Evolutionary conservation across 2,113 vertebrate species (phyloP).

Genomic region (Rhinopomastus cyanomelas): DNA sequence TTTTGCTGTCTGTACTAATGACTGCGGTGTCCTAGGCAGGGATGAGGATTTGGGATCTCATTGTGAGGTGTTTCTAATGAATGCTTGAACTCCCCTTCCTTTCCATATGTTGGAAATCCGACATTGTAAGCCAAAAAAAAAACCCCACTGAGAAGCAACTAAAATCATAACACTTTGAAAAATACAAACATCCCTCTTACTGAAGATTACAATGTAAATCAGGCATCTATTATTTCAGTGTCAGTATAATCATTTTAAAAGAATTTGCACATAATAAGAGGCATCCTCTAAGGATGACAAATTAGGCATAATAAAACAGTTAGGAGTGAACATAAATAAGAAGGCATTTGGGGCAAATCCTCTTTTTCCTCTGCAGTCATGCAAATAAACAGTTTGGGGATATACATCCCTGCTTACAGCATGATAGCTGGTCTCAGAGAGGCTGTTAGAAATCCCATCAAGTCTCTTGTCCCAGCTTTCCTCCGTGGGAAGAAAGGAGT

Average conservation of each 20-base stretch:
- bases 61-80: background rate
- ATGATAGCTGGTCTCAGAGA: background rate
- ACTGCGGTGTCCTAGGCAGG: background rate
- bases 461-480: background rate
- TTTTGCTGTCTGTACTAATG: background rate
- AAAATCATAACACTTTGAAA: constrained; percentile 57
- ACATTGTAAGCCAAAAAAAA: constrained; percentile 35
- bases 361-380: constrained; percentile 9
- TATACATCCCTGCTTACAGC: background rate
- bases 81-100: background rate
- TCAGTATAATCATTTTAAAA: constrained; percentile 62
- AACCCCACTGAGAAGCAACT: constrained; percentile 25
- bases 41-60: constrained; percentile 40
- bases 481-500: background rate
- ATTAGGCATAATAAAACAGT: constrained; percentile 51
- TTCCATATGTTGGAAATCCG: background rate
- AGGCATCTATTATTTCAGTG: constrained; percentile 54
- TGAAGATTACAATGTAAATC: constrained; percentile 55
- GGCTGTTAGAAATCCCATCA: background rate
- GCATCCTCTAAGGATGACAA: constrained; percentile 54
- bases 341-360: constrained; percentile 43
- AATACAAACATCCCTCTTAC: constrained; percentile 48
- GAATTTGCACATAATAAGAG: constrained; percentile 48
- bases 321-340: constrained; percentile 51
- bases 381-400: constrained; percentile 4